A percentile compares a stretch with the other conserved stretches of the same genome.
phyloP scores from a whole-genome alignment of 2,888 invertebrate genomes.

The Mesorhabditis spiculigera region DNA sequence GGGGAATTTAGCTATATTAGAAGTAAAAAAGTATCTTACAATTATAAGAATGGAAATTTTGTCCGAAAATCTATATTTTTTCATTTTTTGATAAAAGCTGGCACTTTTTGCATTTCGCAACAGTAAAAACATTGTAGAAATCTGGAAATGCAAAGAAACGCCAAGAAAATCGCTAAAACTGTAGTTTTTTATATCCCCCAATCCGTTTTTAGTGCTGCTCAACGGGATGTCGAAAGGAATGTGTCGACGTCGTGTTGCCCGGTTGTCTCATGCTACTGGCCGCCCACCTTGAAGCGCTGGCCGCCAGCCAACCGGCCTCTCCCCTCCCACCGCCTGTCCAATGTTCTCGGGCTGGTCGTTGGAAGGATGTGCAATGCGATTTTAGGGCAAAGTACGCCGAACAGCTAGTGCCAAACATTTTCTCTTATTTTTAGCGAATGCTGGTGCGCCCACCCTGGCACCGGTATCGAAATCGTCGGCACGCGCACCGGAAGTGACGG shows the following conservation, averaged over 20 bases:
- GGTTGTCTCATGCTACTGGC: background rate
- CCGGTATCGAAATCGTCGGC: constrained; percentile 44
- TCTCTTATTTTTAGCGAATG: constrained; percentile 21
- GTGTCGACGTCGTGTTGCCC: background rate
- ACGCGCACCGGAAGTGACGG: constrained; percentile 29
- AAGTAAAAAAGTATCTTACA: too few relatives aligned
- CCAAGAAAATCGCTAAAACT: too few relatives aligned
- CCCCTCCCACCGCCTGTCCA: constrained; percentile 34
- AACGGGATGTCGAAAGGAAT: background rate
- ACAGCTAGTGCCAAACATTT: background rate
- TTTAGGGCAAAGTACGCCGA: constrained; percentile 20
- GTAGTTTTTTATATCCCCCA: too few relatives aligned
- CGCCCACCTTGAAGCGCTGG: background rate
- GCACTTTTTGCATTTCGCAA: too few relatives aligned
- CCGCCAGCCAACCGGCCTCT: background rate
- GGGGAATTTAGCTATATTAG: too few relatives aligned
- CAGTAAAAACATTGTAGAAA: too few relatives aligned
- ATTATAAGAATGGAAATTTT: too few relatives aligned
- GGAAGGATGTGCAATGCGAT: constrained; percentile 45
- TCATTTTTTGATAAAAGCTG: too few relatives aligned
- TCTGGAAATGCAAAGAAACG: too few relatives aligned
- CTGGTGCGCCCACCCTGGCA: constrained; percentile 38
- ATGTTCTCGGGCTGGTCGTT: constrained; percentile 42
- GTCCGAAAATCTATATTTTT: too few relatives aligned
- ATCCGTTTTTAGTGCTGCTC: background rate